phyloP scores from a whole-genome alignment of 2,888 invertebrate genomes.

The Stictocephala bisonia region DNA sequence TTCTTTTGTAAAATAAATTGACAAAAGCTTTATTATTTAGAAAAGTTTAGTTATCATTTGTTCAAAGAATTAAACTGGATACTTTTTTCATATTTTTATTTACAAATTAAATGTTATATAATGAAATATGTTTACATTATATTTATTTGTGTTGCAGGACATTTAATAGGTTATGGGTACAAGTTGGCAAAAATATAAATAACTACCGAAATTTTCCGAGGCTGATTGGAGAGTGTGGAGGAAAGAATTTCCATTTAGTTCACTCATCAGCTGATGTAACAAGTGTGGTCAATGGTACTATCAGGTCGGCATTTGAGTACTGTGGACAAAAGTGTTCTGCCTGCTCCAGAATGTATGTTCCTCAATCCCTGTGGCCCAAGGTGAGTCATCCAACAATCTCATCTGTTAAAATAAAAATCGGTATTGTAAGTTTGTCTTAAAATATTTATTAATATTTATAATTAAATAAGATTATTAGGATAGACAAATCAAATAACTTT shows the following conservation, averaged over 20 bases:
- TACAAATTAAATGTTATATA: no score
- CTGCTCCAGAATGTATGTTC: slow-evolving; percentile 96
- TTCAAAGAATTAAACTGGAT: no score
- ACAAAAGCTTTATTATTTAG: no score
- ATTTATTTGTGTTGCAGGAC: slow-evolving; percentile 72
- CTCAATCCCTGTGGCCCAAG: slow-evolving; percentile 85
- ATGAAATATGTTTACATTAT: no score
- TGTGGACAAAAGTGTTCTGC: slow-evolving; percentile 99
- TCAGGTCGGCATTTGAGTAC: slow-evolving; percentile 95
- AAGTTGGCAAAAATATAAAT: slow-evolving; percentile 89
- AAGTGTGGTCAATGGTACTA: slow-evolving; percentile 84
- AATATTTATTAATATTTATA: no score
- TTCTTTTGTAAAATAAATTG: no score
- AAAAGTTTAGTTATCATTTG: no score
- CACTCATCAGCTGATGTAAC: slow-evolving; percentile 90
- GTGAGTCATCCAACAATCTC: slow-evolving; percentile 65
- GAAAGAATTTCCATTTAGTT: slow-evolving; percentile 98
- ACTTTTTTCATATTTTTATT: no score
- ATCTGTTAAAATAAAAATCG: no score
- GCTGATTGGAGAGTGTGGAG: slow-evolving; percentile 96
- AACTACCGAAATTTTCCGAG: slow-evolving; percentile 91
- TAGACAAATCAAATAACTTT: no score
- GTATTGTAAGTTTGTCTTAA: no score
- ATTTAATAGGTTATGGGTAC: slow-evolving; percentile 92
- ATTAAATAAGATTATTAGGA: no score